Base-by-base conservation (phyloP, 2,113 vertebrate genomes). In the Odocoileus hemionus region DNA sequence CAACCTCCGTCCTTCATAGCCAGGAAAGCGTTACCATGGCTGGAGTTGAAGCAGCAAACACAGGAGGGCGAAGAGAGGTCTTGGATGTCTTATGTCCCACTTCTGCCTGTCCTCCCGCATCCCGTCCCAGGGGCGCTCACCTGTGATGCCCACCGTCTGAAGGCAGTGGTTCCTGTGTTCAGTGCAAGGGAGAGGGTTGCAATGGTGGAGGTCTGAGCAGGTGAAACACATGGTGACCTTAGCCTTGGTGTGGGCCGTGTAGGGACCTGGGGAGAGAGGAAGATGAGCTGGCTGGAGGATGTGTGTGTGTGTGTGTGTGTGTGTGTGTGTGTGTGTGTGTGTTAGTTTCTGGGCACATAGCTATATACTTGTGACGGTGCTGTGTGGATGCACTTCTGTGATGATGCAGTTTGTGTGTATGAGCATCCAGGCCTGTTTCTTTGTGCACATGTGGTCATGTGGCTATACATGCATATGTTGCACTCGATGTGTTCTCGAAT, bases 101-200 rank as follows among this genome's bases (percentile, higher is more conserved):
- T 52, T 82, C 85, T 28, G 17, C 36, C 54, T 6, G 60, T 36
- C 30, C 33, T 15, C 9, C 1, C 86, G 11, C 2, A 5, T 6
- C 64, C 14, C 54, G 33, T 54, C 86, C 43, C 28, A 6, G 28
- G 74, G 52, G 7, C 54, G 5, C 86, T 94, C 89, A 96, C 95
- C 94, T 3, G 33, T 10, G 85, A 94, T 4, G 47, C 92, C 97
- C 0, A 12, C 1, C 0, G 1, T 90, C 89, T 85, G 89, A 26
- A 97, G 96, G 54, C 97, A 98, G 61, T 70, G 39, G 33, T 30
- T 90, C 21, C 28, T 94, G 0, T 95, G 89, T 25, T 5, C 80
- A 0, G n/a, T 16, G 47, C 95, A 97, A 39, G 30, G 3, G 7
- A 96, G 36, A 23, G 86, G 0, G 7, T 19, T 14, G 2, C 97